Evolutionary conservation across 2,797 vertebrate species (phyloP).

Genomic region (Bryconaethiops microstoma): DNA sequence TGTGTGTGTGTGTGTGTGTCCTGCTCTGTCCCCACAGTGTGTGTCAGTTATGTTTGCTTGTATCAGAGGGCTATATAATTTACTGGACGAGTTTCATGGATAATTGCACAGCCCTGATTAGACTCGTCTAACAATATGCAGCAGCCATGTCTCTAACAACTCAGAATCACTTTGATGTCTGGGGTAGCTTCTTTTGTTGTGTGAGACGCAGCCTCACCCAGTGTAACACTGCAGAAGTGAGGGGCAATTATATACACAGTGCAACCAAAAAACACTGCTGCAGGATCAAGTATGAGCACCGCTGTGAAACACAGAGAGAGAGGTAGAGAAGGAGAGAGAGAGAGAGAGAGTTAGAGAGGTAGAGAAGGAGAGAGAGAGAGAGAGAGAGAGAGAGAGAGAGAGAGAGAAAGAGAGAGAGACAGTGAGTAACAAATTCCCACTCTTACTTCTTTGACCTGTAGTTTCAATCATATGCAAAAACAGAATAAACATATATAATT

Average conservation of each 20-base stretch:
- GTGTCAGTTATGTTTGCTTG: neutral
- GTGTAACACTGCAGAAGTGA: neutral
- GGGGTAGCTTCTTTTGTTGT: conserved; percentile 21
- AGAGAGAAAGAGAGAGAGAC: neutral
- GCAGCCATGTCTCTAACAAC: neutral
- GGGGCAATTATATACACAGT: neutral
- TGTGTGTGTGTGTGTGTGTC: conserved; percentile 11
- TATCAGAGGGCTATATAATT: neutral
- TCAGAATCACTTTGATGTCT: conserved; percentile 6
- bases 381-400: conserved; percentile 1
- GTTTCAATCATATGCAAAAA: too few species aligned
- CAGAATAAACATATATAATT: too few species aligned
- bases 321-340: conserved; percentile 7
- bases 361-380: neutral
- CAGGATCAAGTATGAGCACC: neutral
- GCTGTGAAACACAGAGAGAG: neutral
- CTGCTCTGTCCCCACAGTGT: neutral
- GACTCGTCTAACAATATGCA: conserved; percentile 39
- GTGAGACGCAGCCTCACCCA: neutral
- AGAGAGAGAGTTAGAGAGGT: neutral
- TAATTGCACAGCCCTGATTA: conserved; percentile 15
- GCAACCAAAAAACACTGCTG: neutral
- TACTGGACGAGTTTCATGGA: conserved; percentile 12
- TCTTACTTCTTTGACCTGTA: too few species aligned
- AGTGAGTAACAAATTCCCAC: neutral